phyloP scores from a whole-genome alignment of 2,113 vertebrate species.

The Grammomys dolichurus region DNA sequence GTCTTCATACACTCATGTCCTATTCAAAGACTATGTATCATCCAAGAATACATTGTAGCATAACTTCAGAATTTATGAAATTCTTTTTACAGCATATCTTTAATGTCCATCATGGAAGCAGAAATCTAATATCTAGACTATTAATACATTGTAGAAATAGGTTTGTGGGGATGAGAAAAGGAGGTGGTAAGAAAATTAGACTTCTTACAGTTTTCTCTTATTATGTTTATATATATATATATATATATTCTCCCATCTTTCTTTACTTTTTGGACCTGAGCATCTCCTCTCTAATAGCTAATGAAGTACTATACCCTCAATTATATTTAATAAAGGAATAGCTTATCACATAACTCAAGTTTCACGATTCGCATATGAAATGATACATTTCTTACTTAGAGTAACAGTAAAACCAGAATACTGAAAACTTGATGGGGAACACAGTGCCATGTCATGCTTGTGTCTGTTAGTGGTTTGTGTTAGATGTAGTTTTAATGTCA shows the following conservation, averaged over 20 bases:
- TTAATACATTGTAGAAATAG: background rate
- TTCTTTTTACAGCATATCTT: background rate
- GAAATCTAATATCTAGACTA: background rate
- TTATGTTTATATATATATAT: no score
- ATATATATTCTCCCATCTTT: background rate
- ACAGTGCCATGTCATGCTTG: no score
- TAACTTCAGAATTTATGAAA: background rate
- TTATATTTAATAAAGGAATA: background rate
- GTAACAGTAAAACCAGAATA: background rate
- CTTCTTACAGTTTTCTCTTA: background rate
- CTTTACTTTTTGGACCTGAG: background rate
- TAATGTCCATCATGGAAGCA: background rate
- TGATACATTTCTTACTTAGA: background rate
- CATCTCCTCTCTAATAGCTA: background rate
- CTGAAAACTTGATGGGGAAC: accelerated
- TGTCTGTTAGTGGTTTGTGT: no score
- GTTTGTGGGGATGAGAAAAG: background rate
- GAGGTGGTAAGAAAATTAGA: background rate
- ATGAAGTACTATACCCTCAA: no score
- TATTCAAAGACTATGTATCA: background rate
- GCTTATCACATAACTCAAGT: background rate
- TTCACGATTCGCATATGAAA: background rate
- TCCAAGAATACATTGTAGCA: background rate
- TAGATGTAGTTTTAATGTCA: background rate
- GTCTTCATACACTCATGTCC: background rate